Base-by-base conservation (phyloP, 2,888 invertebrate species). In the Pimpla rufipes region DNA sequence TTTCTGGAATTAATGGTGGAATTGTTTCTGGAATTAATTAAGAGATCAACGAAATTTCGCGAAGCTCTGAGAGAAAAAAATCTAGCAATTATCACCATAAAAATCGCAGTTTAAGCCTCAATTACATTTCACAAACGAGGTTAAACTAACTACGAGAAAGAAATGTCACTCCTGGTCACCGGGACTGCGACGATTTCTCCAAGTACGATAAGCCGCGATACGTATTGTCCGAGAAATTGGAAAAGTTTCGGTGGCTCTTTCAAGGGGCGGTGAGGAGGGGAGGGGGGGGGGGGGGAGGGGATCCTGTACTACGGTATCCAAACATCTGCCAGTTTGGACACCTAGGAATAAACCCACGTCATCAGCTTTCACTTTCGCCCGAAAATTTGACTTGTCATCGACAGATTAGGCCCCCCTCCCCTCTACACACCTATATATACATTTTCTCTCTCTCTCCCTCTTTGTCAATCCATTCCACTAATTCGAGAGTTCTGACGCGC, bases 351-450 rank as follows among this genome's bases (percentile, higher is more conserved):
- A 42, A 23, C 29, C 68, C 29, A 35, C 71, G 57, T 71, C 71
- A 57, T 42, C 23, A 35, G 45, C 81, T 78, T 82, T 82, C 81
- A 78, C 81, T 82, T 74, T 78, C 52, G 37, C 67, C 62, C 66
- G 23, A 82, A 81, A 78, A 78, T 74, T 62, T 40, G 42, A 67
- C 59, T 50, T 47, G 74, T 78, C 78, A 82, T 73, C 37, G 73
- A 47, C 37, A 40, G 67, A 77, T 64, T 68, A 62, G 18, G 23
- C 3, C 23, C 45, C 29, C 45, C 45, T 37, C 21, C 23, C 23
- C 50, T 13, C 6, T 29, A 45, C 57, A 40, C 7, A 57, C 62
- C 23, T 52, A 55, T 66, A 21, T 50, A 40, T 47, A 42, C 66
- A 55, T 68, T 50, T 16, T 47, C 6, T 50, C 29, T 29, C 29